Base-by-base conservation (phyloP, 1,140 invertebrate genomes). In the Drosophila asahinai region DNA sequence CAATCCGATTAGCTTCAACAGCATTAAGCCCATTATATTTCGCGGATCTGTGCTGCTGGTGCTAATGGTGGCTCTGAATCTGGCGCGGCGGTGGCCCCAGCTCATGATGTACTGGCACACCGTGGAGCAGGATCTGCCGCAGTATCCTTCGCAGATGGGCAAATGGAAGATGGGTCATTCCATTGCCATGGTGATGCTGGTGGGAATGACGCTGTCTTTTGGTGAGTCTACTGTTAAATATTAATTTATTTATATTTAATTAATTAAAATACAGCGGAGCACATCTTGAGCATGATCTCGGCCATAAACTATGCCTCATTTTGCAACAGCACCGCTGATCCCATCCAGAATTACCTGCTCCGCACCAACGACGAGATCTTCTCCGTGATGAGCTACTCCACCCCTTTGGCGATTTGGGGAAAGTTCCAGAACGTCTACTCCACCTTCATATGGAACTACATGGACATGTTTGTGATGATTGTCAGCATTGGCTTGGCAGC, bases 381-480 rank as follows among this genome's bases (percentile, higher is more conserved):
- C 33, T 66, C 59, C 11, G 65, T 91, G 2, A 19, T 83, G 52
- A 49, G 58, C 7, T 93, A 93, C 57, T 79, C 91, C 19, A 17
- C 61, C 15, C 9, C 54, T 0, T 48, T 91, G 54, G 91, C 77
- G 0, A 7, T 90, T 14, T 91, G 77, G 75, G 90, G 86, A 15
- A 93, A 93, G 65, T 36, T 91, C 11, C 73, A 83, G 47, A 91
- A 93, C 57, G 54, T 93, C 9, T 81, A 83, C 25, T 81, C 79
- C 0, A 93, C 92, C 2, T 93, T 93, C 6, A 80, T 91, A 12
- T 93, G 92, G 92, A 93, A 81, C 54, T 93, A 91, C 49, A 93
- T 93, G 87, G 92, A 93, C 64, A 61, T 91, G 17, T 91, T 93
- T 63, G 86, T 93, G n/a, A 93, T 93, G 92, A 79, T 93, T 59